A percentile compares a stretch with the other conserved stretches of the same genome.
phyloP scores from a whole-genome alignment of 2,797 vertebrate species.

The Artibeus lituratus region DNA sequence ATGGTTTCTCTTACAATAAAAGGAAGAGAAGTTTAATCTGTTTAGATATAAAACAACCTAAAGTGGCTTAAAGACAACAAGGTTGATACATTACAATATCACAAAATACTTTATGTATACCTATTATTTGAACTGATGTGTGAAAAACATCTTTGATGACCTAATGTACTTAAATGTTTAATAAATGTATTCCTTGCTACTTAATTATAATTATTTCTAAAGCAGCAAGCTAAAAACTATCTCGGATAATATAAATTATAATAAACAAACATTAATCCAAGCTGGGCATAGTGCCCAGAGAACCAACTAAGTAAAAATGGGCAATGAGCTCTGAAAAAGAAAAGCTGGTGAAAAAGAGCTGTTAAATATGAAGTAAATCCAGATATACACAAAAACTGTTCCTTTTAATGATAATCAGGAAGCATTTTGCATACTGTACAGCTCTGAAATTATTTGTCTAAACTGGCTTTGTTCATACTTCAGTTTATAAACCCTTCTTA shows the following conservation, averaged over 20 bases:
- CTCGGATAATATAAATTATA: constrained; percentile 51
- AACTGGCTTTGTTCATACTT: neutral
- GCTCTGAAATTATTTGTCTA: neutral
- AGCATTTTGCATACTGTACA: neutral
- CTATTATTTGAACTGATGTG: neutral
- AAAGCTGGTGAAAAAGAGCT: neutral
- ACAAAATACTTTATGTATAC: neutral
- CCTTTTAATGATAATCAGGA: neutral
- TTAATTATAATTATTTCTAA: constrained; percentile 60
- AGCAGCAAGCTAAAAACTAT: constrained; percentile 38
- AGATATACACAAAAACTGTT: neutral
- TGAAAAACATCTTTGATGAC: constrained; percentile 21
- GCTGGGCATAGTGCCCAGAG: constrained; percentile 61
- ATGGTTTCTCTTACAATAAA: neutral
- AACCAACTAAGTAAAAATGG: constrained; percentile 52
- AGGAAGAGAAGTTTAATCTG: neutral
- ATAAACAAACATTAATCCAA: constrained; percentile 70
- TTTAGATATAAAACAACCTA: neutral
- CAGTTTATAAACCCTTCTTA: neutral
- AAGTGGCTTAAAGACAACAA: constrained; percentile 2
- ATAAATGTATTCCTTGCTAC: constrained; percentile 39
- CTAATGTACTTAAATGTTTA: constrained; percentile 5
- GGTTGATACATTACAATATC: neutral
- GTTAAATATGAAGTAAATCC: constrained; percentile 1
- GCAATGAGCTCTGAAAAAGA: neutral